Evolutionary conservation across 64 coral and sea anemone species (phyloP), one percentile per base, ranked within the genome.

Genomic region (Montipora foliosa): DNA sequence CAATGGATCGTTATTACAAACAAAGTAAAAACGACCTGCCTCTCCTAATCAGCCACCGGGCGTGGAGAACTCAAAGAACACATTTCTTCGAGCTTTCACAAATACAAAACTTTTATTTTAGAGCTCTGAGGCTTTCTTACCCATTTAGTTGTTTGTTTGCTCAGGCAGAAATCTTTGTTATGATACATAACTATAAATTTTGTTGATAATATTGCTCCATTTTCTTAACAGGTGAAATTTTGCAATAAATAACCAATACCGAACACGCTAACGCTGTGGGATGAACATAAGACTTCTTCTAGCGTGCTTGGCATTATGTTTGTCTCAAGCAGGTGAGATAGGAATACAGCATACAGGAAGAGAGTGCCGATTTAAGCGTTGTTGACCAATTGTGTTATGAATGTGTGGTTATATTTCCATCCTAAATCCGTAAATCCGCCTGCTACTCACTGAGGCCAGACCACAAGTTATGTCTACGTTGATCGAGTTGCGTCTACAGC

Each of bases 181-280:
- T n/a, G 68, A 10, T 5, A 7, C 4, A 47, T 2, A 72, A 14
- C n/a, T 17, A 50, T 86, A 50, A 70, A n/a, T 13, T 72, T 70
- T 86, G 62, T 66, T 86, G 16, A 70, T 22, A 71, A 71, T 49
- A 20, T 49, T 50, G 29, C 47, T 49, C 50, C 82, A n/a, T 72
- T 86, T 71, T 49, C 61, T 48, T 72, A 49, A 68, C 82, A 86
- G 82, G 82, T 86, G 71, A 62, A 71, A 71, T 47, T 71, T 86
- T 86, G 66, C 64, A 64, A 86, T 86, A 86, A 86, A 86, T 86
- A 86, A 86, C 67, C 82, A 86, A 86, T 71, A 86, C 15, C 66
- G 66, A 86, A 72, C 15, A 86, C 68, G 44, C 10, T 70, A 84
- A 46, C 59, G 55, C 61, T 46, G 82, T 86, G 82, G 62, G 67